Percentiles rank a stretch among this genome's conserved stretches.
phyloP scores from a whole-genome alignment of 2,797 vertebrate genomes.

The Tamandua tetradactyla region DNA sequence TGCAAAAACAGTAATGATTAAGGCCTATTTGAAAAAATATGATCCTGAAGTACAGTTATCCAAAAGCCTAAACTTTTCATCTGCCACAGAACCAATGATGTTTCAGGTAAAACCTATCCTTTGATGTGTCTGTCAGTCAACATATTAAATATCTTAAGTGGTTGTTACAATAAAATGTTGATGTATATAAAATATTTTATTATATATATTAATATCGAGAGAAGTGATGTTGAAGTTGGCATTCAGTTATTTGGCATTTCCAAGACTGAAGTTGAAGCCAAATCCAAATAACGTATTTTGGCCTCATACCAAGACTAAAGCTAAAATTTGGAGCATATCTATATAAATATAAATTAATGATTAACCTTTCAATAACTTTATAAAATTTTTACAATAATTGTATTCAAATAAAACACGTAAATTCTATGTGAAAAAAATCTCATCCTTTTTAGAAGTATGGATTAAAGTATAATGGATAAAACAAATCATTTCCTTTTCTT shows the following conservation, averaged over 20 bases:
- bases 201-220: background rate
- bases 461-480: background rate
- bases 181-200: background rate
- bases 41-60: constrained; percentile 86
- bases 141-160: constrained; percentile 47
- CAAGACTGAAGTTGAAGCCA: background rate
- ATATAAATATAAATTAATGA: background rate
- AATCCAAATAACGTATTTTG: background rate
- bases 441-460: background rate
- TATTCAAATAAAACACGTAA: background rate
- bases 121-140: background rate
- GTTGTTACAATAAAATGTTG: background rate
- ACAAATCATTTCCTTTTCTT: constrained; percentile 16
- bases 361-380: background rate
- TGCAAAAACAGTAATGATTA: constrained; percentile 88
- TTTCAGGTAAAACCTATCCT: constrained; percentile 84
- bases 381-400: background rate
- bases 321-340: background rate
- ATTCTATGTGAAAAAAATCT: background rate
- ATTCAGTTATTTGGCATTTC: background rate
- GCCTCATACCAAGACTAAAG: background rate
- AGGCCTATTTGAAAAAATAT: constrained; percentile 86
- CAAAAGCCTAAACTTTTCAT: constrained; percentile 87
- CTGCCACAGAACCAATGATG: constrained; percentile 88
- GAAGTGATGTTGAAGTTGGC: background rate